A percentile compares a stretch with the other conserved stretches of the same genome.
phyloP scores from a whole-genome alignment of 2,888 invertebrate species.

The Blastobasis lacticolella region DNA sequence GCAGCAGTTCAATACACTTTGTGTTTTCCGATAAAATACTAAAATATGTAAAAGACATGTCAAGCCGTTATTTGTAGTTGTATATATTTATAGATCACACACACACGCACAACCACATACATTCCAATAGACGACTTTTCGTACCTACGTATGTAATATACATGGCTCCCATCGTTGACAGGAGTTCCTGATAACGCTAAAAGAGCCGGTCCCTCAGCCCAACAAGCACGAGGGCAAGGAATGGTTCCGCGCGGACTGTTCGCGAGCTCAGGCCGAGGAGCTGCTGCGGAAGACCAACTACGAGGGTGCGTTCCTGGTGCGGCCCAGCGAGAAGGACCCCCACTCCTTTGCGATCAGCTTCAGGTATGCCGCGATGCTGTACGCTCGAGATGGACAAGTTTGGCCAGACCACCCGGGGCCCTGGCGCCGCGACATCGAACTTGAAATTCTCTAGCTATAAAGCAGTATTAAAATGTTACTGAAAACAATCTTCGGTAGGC shows the following conservation, averaged over 20 bases:
- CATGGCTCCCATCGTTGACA: slow-evolving; percentile 26
- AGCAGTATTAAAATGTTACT: background rate
- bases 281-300: slow-evolving; percentile 86
- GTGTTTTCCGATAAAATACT: too few relatives aligned
- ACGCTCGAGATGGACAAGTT: background rate
- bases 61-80: too few relatives aligned
- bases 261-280: slow-evolving; percentile 89
- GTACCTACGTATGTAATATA: too few relatives aligned
- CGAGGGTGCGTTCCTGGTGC: slow-evolving; percentile 95
- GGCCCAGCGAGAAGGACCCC: slow-evolving; percentile 90
- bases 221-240: slow-evolving; percentile 94
- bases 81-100: too few relatives aligned
- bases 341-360: slow-evolving; percentile 95
- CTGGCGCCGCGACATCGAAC: background rate
- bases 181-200: slow-evolving; percentile 90
- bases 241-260: slow-evolving; percentile 92
- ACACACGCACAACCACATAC: too few relatives aligned
- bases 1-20: too few relatives aligned
- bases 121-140: too few relatives aligned
- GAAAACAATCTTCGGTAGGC: too few relatives aligned
- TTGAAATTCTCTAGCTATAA: background rate
- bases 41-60: too few relatives aligned
- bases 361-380: slow-evolving; percentile 71
- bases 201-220: slow-evolving; percentile 95
- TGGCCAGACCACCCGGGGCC: background rate